A percentile compares a stretch with the other conserved stretches of the same genome.
Evolutionary conservation across 2,113 vertebrate species (phyloP).

Genomic region (Serilophus lunatus): DNA sequence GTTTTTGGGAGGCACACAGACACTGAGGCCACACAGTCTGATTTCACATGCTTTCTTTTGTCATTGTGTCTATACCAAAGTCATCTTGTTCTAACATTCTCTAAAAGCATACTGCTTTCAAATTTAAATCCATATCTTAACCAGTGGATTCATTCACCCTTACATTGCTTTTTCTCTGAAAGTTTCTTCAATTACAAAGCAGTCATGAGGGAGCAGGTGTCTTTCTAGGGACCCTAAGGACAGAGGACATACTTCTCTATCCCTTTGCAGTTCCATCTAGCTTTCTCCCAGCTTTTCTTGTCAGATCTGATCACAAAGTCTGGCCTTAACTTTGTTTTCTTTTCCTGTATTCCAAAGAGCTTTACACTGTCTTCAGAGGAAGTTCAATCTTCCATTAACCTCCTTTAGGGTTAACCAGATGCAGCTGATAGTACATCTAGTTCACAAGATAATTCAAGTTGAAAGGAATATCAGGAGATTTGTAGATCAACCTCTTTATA

Average conservation of each 20-base stretch:
- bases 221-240: neutral
- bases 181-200: neutral
- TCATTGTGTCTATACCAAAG: neutral
- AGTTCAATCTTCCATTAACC: neutral
- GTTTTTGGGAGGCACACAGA: neutral
- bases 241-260: neutral
- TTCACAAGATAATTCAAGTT: neutral
- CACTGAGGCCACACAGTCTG: neutral
- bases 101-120: neutral
- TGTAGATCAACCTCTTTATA: neutral
- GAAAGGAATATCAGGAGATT: neutral
- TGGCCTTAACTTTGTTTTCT: neutral
- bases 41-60: neutral
- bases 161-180: neutral
- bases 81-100: neutral
- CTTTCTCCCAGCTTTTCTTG: neutral
- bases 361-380: neutral
- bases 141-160: neutral
- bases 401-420: neutral
- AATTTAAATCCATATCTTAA: neutral
- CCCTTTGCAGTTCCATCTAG: neutral
- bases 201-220: neutral
- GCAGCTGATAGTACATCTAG: neutral
- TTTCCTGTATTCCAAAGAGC: neutral
- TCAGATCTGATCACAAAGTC: neutral